Evolutionary conservation across 2,113 vertebrate species (phyloP).

Genomic region (Nanorana parkeri): DNA sequence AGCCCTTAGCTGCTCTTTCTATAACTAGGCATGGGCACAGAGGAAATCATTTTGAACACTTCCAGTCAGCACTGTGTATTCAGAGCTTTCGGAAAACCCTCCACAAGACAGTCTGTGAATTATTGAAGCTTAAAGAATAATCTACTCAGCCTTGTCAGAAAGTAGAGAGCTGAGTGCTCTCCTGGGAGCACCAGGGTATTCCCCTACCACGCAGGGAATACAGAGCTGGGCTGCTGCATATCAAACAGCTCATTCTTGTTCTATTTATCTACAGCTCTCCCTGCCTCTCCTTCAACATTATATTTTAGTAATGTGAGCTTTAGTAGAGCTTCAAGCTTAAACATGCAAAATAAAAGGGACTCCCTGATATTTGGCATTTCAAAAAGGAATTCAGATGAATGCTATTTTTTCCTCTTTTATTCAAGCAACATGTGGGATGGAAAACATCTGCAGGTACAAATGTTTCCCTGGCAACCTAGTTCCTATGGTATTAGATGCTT

Average conservation of each 20-base stretch:
- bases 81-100: conserved; percentile 46
- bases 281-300: conserved; percentile 1
- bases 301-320: conserved; percentile 19
- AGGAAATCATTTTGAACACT: conserved; percentile 23
- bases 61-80: conserved; percentile 27
- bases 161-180: conserved; percentile 26
- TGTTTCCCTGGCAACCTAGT: conserved; percentile 57
- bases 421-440: conserved; percentile 42
- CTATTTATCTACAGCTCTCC: conserved; percentile 6
- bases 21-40: neutral
- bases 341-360: conserved; percentile 19
- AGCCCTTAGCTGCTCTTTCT: neutral
- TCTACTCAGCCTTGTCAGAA: conserved; percentile 54
- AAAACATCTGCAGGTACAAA: conserved; percentile 55
- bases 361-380: conserved; percentile 29
- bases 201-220: conserved; percentile 39
- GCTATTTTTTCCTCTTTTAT: conserved; percentile 2
- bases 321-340: conserved; percentile 10
- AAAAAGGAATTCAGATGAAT: conserved; percentile 25
- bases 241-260: conserved; percentile 33
- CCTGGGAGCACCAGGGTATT: conserved; percentile 44
- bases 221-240: conserved; percentile 20
- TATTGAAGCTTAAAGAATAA: conserved; percentile 58
- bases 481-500: conserved; percentile 55
- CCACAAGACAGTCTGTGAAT: conserved; percentile 47